A percentile compares a stretch with the other conserved stretches of the same genome.
These are phyloP conservation scores for Lates japonicus DNA, from an alignment of 2,797 vertebrate species.

Conservation along the genomic window DNA sequence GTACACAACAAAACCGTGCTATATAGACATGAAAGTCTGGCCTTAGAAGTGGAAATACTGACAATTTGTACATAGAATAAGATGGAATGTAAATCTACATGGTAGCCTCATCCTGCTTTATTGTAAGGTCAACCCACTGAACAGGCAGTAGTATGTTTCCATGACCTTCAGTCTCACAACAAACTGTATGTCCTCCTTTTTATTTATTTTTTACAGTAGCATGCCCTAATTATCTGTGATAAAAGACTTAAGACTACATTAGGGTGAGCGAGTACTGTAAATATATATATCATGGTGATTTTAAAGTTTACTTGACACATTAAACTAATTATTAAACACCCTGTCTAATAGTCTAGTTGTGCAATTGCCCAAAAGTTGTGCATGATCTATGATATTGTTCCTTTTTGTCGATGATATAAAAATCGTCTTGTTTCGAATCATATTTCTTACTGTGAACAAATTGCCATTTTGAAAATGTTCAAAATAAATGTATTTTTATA, in stretches of 20 bases:
- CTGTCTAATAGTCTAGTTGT: conserved; percentile 77
- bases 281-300: conserved; percentile 71
- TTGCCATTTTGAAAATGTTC: conserved; percentile 96
- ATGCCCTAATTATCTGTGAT: conserved; percentile 78
- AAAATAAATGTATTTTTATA: conserved; percentile 99
- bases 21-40: conserved; percentile 34
- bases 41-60: conserved; percentile 41
- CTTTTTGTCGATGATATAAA: conserved; percentile 65
- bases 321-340: conserved; percentile 70
- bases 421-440: conserved; percentile 90
- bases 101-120: conserved; percentile 52
- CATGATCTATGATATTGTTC: conserved; percentile 77
- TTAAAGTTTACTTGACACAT: conserved; percentile 73
- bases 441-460: conserved; percentile 97
- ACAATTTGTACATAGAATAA: conserved; percentile 74
- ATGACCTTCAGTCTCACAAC: conserved; percentile 50
- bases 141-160: conserved; percentile 56
- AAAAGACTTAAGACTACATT: conserved; percentile 60
- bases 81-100: conserved; percentile 66
- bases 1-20: conserved; percentile 33
- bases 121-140: conserved; percentile 60
- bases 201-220: conserved; percentile 67
- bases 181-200: conserved; percentile 60
- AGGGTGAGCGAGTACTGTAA: conserved; percentile 65
- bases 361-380: conserved; percentile 73